Evolutionary conservation across 2,113 vertebrate species (phyloP), one percentile per base, ranked within the genome.

Genomic region (Scomber colias): DNA sequence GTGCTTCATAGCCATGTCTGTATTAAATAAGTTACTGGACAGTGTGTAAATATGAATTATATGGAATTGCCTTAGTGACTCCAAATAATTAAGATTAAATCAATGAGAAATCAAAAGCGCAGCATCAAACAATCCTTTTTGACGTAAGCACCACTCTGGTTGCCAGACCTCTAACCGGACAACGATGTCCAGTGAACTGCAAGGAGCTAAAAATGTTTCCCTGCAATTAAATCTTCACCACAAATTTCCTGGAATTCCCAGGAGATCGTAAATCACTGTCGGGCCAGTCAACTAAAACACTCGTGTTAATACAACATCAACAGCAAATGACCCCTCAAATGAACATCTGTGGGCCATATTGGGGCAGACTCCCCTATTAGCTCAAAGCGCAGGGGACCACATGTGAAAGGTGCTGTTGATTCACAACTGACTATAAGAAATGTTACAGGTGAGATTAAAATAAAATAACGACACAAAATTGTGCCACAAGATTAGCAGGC

Each of bases 321-420:
- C 84, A 92, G 76, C 69, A 91, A 94, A 93, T 89, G 90, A 92
- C 66, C 90, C 86, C 87, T 91, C 74, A 86, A 91, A 92, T 89
- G 81, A 90, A 91, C 94, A 95, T 94, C 92, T 95, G 94, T 68
- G 60, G 71, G 21, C 90, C 91, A 90, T 77, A 86, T 78, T 85
- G 53, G 71, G 71, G 31, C 24, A 46, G 44, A 65, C 76, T 77
- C 69, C 45, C 59, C 66, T 2, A 76, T 89, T 90, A 73, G 75
- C 73, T 70, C 30, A 8, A 54, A 76, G 79, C 6, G 66, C 73
- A 89, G 82, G 60, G 56, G 50, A 35, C 53, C 86, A 90, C 89
- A 88, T 85, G 74, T 91, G 77, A 61, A 79, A 86, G 68, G 84
- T 75, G 81, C 63, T 61, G 55, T 12, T 83, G 79, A 89, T 84